Conservation (phyloP, 2,888 invertebrate genomes). For the Branchellion lobata region DNA sequence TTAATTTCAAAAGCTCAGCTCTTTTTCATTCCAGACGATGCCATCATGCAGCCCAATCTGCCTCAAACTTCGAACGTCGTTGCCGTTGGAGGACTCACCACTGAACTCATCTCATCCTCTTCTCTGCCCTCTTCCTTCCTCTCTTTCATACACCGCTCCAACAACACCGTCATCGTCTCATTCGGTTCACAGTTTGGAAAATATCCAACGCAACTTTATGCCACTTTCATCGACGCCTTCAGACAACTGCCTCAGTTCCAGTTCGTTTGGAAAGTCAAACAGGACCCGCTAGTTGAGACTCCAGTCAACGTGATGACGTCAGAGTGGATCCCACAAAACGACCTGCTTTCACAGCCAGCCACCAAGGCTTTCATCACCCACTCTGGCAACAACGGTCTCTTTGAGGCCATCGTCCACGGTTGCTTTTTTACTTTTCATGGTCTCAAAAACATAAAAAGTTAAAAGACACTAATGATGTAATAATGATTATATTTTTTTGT, state of each 20-base stretch:
- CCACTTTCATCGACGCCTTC: constrained; percentile 35
- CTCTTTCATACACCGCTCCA: constrained; percentile 17
- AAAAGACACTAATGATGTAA: background rate
- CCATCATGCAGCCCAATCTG: constrained; percentile 19
- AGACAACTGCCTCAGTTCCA: constrained; percentile 7
- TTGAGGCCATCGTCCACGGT: constrained; percentile 43
- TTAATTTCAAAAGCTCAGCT: constrained; percentile 37
- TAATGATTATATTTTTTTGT: background rate
- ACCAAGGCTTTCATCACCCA: constrained; percentile 45
- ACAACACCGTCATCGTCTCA: constrained; percentile 20
- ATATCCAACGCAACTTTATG: background rate
- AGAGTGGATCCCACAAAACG: constrained; percentile 47
- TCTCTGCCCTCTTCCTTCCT: background rate
- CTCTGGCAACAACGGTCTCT: constrained; percentile 45
- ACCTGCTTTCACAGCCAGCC: constrained; percentile 28
- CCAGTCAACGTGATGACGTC: constrained; percentile 44
- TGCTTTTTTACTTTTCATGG: background rate
- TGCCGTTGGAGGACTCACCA: constrained; percentile 42
- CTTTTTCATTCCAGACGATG: constrained; percentile 35
- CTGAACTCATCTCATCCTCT: background rate
- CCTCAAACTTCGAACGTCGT: constrained; percentile 43
- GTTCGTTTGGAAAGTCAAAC: constrained; percentile 41
- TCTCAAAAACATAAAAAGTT: background rate
- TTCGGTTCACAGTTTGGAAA: constrained; percentile 36
- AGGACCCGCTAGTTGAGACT: constrained; percentile 2